phyloP scores from a whole-genome alignment of 1,140 invertebrate species.

The Cotesia glomerata region DNA sequence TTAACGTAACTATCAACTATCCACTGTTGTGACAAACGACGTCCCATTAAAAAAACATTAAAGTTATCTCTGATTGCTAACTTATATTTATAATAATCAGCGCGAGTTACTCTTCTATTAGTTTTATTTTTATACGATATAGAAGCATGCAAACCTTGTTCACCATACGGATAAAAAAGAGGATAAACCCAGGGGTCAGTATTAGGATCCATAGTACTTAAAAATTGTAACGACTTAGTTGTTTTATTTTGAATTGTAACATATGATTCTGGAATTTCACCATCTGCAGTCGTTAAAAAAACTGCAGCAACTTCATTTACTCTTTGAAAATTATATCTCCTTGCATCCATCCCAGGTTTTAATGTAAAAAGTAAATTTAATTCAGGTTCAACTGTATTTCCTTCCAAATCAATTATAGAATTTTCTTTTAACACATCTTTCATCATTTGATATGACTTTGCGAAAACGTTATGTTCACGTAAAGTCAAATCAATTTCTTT shows the following conservation, averaged over 20 bases:
- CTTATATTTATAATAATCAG: slow-evolving; percentile 10
- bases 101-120: slow-evolving; percentile 11
- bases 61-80: slow-evolving; percentile 12
- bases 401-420: not conserved
- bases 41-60: slow-evolving; percentile 16
- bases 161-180: slow-evolving; percentile 21
- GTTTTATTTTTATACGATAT: not conserved
- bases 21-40: slow-evolving; percentile 17
- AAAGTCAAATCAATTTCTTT: slow-evolving; percentile 1
- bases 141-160: slow-evolving; percentile 17
- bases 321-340: slow-evolving; percentile 15
- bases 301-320: slow-evolving; percentile 21
- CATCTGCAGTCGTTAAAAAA: slow-evolving; percentile 17
- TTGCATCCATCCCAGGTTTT: slow-evolving; percentile 7
- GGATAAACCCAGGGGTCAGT: slow-evolving; percentile 8
- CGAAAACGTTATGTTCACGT: slow-evolving; percentile 8
- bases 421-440: not conserved
- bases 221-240: slow-evolving; percentile 1
- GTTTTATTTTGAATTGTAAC: slow-evolving; percentile 17
- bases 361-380: slow-evolving; percentile 15
- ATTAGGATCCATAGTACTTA: slow-evolving; percentile 3
- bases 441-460: slow-evolving; percentile 19
- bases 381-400: slow-evolving; percentile 11
- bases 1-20: slow-evolving; percentile 21
- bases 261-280: slow-evolving; percentile 26